Evolutionary conservation across 2,797 vertebrate genomes (phyloP).

Genomic region (Rhyacichthys aspro): DNA sequence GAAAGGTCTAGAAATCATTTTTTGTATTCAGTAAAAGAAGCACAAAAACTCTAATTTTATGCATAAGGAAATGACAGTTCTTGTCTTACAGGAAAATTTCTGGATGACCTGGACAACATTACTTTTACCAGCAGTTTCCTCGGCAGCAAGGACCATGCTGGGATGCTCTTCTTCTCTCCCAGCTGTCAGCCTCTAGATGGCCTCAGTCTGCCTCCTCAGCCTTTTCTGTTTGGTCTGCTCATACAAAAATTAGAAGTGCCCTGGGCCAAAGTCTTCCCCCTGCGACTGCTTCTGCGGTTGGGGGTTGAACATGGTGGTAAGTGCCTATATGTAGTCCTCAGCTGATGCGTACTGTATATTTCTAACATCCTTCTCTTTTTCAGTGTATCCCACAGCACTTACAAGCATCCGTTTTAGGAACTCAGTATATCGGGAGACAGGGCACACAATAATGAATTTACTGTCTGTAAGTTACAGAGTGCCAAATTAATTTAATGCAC

Average conservation of each 20-base stretch:
- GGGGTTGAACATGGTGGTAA: slow-evolving; percentile 88
- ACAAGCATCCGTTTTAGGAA: slow-evolving; percentile 87
- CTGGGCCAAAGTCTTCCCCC: slow-evolving; percentile 96
- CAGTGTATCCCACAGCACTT: slow-evolving; percentile 88
- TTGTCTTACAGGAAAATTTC: slow-evolving; percentile 83
- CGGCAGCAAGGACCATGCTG: slow-evolving; percentile 89
- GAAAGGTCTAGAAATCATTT: slow-evolving; percentile 78
- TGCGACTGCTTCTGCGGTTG: slow-evolving; percentile 89
- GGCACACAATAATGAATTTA: slow-evolving; percentile 94
- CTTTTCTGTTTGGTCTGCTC: slow-evolving; percentile 90
- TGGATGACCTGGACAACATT: slow-evolving; percentile 89
- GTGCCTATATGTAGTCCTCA: slow-evolving; percentile 31
- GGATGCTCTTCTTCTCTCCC: slow-evolving; percentile 90
- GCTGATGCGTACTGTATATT: not conserved
- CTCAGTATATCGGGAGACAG: slow-evolving; percentile 91
- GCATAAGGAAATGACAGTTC: not conserved
- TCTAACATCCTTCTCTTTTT: not conserved
- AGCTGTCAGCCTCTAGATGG: slow-evolving; percentile 87
- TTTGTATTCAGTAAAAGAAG: not conserved
- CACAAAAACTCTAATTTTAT: not conserved
- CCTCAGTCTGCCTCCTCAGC: slow-evolving; percentile 80
- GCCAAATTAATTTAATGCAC: not conserved
- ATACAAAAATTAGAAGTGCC: slow-evolving; percentile 94
- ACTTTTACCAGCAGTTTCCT: slow-evolving; percentile 92
- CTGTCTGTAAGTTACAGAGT: slow-evolving; percentile 87